Evolutionary conservation across 1,140 invertebrate genomes (phyloP).

Genomic region (Magallana ariakensis): DNA sequence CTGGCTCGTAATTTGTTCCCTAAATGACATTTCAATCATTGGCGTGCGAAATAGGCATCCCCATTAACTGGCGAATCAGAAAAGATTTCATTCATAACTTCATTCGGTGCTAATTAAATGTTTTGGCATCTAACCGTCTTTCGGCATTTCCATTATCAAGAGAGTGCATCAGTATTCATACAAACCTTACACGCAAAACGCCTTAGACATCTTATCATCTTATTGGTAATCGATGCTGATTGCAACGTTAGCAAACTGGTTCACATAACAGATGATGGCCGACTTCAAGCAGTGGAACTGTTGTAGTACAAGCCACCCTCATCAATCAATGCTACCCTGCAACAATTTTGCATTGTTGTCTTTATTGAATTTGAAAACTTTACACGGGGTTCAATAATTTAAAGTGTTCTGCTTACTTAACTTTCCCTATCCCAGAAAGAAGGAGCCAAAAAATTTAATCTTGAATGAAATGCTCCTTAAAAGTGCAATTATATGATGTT

Average conservation of each 20-base stretch:
- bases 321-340: neutral
- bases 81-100: conserved; percentile 25
- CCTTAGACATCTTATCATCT: neutral
- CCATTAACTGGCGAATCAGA: neutral
- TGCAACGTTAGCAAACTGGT: neutral
- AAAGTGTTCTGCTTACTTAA: too few species aligned
- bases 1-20: neutral
- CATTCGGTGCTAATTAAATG: conserved; percentile 13
- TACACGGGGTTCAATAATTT: too few species aligned
- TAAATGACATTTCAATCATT: neutral
- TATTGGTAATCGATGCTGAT: neutral
- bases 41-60: neutral
- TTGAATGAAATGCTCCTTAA: too few species aligned
- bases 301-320: neutral
- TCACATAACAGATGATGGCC: neutral
- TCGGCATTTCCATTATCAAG: neutral
- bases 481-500: too few species aligned
- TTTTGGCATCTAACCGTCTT: neutral
- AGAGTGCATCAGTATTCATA: neutral
- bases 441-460: too few species aligned
- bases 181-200: conserved; percentile 14
- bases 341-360: too few species aligned
- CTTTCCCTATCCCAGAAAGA: too few species aligned
- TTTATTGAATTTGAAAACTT: too few species aligned
- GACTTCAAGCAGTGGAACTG: neutral